A percentile compares a stretch with the other conserved stretches of the same genome.
Evolutionary conservation across 2,113 vertebrate genomes (phyloP).

Genomic region (Addax nasomaculatus): DNA sequence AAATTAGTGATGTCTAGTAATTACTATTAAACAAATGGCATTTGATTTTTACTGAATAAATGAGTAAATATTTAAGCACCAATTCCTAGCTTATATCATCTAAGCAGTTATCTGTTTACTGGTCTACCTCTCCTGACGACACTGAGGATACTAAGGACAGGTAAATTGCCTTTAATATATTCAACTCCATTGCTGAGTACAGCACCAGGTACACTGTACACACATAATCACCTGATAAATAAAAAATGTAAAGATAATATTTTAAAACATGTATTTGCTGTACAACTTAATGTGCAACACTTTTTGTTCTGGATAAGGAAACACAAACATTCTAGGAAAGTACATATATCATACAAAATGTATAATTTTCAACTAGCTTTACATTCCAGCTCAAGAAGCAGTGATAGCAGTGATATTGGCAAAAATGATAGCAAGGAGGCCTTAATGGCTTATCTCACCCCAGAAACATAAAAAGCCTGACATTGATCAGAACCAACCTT

Average conservation of each 20-base stretch:
- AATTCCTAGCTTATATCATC: background rate
- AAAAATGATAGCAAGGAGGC: background rate
- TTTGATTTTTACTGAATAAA: background rate
- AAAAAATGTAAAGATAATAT: background rate
- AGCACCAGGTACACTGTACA: background rate
- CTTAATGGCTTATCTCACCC: background rate
- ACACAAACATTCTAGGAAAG: background rate
- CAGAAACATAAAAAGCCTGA: background rate
- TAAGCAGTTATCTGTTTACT: background rate
- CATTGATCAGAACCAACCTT: background rate
- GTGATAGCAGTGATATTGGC: background rate
- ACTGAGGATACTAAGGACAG: background rate
- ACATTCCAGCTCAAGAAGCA: background rate
- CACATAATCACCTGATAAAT: background rate
- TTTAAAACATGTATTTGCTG: background rate
- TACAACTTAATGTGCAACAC: background rate
- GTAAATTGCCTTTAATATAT: background rate
- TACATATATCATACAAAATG: background rate
- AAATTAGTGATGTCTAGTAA: background rate
- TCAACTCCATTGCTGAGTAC: background rate
- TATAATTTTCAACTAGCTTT: background rate
- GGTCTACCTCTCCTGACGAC: background rate
- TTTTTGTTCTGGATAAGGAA: background rate
- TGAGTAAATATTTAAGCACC: background rate
- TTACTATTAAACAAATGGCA: background rate